phyloP scores from a whole-genome alignment of 2,888 invertebrate genomes.

The Drosophila pseudotakahashii region DNA sequence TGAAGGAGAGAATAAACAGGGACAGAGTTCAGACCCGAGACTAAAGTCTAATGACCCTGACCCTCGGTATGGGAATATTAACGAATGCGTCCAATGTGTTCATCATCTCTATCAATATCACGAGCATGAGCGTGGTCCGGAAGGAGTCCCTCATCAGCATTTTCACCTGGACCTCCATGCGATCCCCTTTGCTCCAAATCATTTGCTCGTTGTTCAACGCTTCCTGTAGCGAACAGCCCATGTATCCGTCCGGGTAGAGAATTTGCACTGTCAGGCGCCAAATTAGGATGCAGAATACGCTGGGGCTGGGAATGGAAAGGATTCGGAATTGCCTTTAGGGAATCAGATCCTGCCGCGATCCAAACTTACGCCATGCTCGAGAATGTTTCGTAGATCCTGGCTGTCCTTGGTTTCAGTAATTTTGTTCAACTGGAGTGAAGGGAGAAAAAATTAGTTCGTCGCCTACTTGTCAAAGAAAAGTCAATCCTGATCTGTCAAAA shows the following conservation, averaged over 20 bases:
- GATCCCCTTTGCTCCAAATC: slow-evolving; percentile 27
- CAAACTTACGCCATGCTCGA: slow-evolving; percentile 7
- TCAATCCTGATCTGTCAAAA: too few relatives aligned
- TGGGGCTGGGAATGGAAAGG: slow-evolving; percentile 8
- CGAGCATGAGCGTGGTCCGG: slow-evolving; percentile 11
- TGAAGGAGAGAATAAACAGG: neutral
- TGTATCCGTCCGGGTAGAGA: slow-evolving; percentile 43
- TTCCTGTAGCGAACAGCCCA: slow-evolving; percentile 30
- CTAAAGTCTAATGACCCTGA: slow-evolving; percentile 5
- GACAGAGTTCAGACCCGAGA: neutral
- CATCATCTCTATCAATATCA: slow-evolving; percentile 26
- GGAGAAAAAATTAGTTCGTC: neutral
- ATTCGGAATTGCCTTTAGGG: neutral
- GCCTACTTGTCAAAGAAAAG: neutral
- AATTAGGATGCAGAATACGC: slow-evolving; percentile 23
- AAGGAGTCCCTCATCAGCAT: slow-evolving; percentile 4
- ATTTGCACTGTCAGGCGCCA: slow-evolving; percentile 44
- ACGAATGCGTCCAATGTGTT: slow-evolving; percentile 1
- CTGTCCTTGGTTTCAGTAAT: neutral
- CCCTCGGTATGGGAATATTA: slow-evolving; percentile 1
- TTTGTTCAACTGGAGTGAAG: neutral
- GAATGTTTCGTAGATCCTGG: neutral
- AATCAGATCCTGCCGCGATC: too few relatives aligned
- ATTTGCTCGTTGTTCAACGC: slow-evolving; percentile 32
- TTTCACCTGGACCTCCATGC: neutral